Percentiles rank a stretch among this genome's conserved stretches.
phyloP scores from a whole-genome alignment of 2,888 invertebrate species.

The Drosophila mimetica region DNA sequence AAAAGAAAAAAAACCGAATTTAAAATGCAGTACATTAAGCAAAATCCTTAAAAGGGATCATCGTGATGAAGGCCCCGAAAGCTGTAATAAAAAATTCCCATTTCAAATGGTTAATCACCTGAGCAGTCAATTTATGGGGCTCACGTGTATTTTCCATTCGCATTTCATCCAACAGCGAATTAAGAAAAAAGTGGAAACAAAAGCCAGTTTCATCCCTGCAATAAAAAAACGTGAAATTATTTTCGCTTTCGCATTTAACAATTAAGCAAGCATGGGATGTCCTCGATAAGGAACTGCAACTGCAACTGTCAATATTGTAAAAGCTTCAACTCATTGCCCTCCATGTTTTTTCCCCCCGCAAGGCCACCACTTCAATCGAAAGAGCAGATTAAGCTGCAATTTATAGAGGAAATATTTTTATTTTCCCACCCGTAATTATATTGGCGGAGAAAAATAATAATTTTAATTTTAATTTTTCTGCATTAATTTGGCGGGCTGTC shows the following conservation, averaged over 20 bases:
- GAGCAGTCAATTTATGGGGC: neutral
- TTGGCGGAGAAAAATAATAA: constrained; percentile 23
- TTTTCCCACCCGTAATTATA: constrained; percentile 21
- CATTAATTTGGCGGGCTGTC: constrained; percentile 69
- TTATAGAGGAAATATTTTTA: constrained; percentile 25
- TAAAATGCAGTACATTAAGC: neutral
- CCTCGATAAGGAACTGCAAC: constrained; percentile 53
- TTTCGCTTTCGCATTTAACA: constrained; percentile 33
- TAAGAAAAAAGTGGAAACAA: constrained; percentile 7
- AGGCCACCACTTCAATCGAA: constrained; percentile 12
- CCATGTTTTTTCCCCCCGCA: constrained; percentile 16
- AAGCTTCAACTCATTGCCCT: constrained; percentile 20
- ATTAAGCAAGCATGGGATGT: constrained; percentile 44
- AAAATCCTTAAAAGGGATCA: neutral
- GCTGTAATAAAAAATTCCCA: constrained; percentile 3
- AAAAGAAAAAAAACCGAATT: neutral
- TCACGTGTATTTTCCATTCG: constrained; percentile 2
- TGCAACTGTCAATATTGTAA: constrained; percentile 58
- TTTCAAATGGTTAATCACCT: constrained; percentile 5
- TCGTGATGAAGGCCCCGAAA: neutral
- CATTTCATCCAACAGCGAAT: constrained; percentile 5
- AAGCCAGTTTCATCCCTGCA: neutral
- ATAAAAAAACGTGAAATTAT: constrained; percentile 6
- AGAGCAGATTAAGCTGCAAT: constrained; percentile 37
- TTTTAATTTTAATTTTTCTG: constrained; percentile 66